phyloP scores from a whole-genome alignment of 1,140 invertebrate genomes.

The Gerris buenoi region DNA sequence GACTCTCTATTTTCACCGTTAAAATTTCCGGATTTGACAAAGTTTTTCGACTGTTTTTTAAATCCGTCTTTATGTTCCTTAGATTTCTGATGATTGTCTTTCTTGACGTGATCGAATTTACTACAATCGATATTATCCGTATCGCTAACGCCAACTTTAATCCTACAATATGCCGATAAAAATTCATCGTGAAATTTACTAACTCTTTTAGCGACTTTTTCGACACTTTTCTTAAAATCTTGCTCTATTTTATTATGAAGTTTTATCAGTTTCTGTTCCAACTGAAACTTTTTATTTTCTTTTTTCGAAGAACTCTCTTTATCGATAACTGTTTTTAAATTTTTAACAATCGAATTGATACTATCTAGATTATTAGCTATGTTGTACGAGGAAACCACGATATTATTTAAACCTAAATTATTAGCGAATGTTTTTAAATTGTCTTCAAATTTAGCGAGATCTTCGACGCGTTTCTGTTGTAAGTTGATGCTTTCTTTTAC shows the following conservation, averaged over 20 bases:
- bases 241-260: background rate
- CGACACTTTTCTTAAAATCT: background rate
- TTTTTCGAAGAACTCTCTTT: background rate
- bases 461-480: background rate
- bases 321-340: background rate
- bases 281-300: background rate
- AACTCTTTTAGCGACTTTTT: background rate
- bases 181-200: background rate
- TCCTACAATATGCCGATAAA: background rate
- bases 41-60: too few species aligned
- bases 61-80: background rate
- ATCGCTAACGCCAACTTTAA: background rate
- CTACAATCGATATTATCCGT: background rate
- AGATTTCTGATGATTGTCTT: background rate
- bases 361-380: background rate
- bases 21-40: too few species aligned
- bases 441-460: background rate
- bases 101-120: background rate
- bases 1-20: too few species aligned
- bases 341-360: background rate
- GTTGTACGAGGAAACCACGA: background rate
- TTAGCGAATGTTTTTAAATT: background rate
- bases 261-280: background rate
- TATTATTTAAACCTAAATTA: background rate
- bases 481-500: too few species aligned